These are phyloP conservation scores for Crypturellus tataupa DNA, from an alignment of 2,797 vertebrate genomes.

Conservation along the genomic window DNA sequence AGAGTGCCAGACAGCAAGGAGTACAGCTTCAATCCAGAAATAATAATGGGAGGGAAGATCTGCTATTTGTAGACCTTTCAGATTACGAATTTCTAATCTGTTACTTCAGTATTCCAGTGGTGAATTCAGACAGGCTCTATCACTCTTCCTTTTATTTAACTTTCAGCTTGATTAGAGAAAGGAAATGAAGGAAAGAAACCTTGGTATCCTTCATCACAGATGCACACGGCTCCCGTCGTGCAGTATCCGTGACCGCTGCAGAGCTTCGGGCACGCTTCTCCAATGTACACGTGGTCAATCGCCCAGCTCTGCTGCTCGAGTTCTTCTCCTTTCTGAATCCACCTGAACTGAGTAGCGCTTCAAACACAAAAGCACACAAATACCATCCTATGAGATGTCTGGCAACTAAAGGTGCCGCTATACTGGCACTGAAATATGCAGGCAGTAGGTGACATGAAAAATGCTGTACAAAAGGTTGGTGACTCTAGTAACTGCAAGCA, in stretches of 20 bases:
- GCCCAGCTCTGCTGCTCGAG: conserved; percentile 95
- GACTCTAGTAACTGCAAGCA: not conserved
- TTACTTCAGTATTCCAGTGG: not conserved
- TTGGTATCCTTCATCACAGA: conserved; percentile 95
- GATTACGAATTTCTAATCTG: not conserved
- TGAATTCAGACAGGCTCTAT: not conserved
- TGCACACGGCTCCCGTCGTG: conserved; percentile 91
- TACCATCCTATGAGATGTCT: not conserved
- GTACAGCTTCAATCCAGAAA: not conserved
- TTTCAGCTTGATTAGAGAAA: not conserved
- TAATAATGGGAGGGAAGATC: not conserved
- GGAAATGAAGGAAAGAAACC: conserved; percentile 79
- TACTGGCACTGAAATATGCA: accelerated
- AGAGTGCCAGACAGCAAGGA: not conserved
- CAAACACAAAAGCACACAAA: conserved; percentile 37
- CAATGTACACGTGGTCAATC: conserved; percentile 96
- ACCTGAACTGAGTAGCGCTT: conserved; percentile 97
- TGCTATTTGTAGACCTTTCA: not conserved
- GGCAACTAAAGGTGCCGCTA: not conserved
- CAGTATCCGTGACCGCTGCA: conserved; percentile 96
- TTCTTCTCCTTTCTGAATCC: conserved; percentile 95
- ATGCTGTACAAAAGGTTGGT: not conserved
- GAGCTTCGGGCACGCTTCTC: conserved; percentile 93
- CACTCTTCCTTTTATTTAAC: not conserved
- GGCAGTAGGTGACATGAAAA: not conserved